Evolutionary conservation across 2,888 invertebrate species (phyloP).

Genomic region (Eupelmus urozonus): DNA sequence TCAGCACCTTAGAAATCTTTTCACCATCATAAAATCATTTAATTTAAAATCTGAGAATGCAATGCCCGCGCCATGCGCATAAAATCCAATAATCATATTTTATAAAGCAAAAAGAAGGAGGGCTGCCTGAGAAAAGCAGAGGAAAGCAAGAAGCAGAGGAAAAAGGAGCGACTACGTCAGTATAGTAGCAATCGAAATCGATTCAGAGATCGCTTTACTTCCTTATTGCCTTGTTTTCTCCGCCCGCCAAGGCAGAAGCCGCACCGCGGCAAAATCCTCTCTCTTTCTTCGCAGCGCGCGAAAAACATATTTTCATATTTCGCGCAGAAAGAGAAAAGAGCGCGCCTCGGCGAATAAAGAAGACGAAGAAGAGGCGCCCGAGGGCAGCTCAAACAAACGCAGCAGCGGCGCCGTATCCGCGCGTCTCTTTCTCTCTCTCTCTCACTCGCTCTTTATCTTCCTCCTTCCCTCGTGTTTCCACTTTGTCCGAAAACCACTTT

Average conservation of each 20-base stretch:
- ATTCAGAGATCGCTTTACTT: constrained; percentile 42
- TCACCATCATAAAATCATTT: no score
- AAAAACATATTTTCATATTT: constrained; percentile 45
- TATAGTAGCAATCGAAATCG: constrained; percentile 30
- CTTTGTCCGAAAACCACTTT: not conserved
- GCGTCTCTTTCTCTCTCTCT: not conserved
- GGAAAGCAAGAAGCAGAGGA: not conserved
- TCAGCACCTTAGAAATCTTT: no score
- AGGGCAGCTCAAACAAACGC: constrained; percentile 16
- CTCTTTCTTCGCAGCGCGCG: not conserved
- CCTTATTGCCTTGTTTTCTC: constrained; percentile 28
- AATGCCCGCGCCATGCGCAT: no score
- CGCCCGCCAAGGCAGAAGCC: not conserved
- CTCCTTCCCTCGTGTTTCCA: not conserved
- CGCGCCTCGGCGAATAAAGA: not conserved
- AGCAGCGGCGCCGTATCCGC: not conserved
- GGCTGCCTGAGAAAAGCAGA: not conserved
- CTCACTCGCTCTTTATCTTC: not conserved
- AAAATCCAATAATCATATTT: constrained; percentile 34
- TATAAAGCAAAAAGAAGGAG: not conserved
- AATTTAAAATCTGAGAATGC: no score
- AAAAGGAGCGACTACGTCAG: not conserved
- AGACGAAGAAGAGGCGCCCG: constrained; percentile 20
- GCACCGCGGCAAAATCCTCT: no score
- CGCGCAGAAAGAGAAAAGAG: not conserved